These are phyloP conservation scores for Mesocricetus auratus DNA, from an alignment of 2,113 vertebrate species.

Conservation along the genomic window DNA sequence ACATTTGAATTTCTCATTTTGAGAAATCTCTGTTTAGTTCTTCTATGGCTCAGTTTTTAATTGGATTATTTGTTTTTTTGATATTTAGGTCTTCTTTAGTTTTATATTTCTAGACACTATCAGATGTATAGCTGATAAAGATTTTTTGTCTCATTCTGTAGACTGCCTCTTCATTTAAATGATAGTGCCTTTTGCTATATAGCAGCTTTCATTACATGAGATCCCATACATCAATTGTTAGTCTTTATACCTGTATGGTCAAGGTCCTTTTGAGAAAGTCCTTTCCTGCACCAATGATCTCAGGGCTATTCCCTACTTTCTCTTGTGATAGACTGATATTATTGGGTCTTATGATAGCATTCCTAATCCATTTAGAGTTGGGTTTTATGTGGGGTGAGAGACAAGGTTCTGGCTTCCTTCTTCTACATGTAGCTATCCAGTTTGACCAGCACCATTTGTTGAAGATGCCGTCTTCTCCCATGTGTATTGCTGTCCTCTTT, in stretches of 20 bases:
- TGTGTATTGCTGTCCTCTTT: background rate
- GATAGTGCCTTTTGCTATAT: background rate
- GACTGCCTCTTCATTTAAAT: background rate
- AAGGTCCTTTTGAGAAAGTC: background rate
- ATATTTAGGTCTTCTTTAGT: background rate
- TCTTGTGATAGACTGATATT: no score
- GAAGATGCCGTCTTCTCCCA: background rate
- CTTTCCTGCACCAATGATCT: background rate
- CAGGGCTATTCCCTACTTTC: background rate
- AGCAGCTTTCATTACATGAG: background rate
- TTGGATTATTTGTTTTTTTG: background rate
- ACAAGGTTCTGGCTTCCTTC: background rate
- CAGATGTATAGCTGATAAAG: background rate
- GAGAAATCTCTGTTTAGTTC: background rate
- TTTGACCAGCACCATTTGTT: background rate
- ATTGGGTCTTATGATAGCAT: background rate
- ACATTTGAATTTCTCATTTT: background rate
- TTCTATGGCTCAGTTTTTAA: background rate
- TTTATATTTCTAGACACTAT: background rate
- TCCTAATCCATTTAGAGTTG: background rate
- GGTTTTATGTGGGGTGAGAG: background rate
- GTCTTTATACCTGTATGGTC: background rate
- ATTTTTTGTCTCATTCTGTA: background rate
- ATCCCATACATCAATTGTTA: background rate
- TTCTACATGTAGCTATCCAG: background rate